Evolutionary conservation across 2,888 invertebrate species (phyloP).

Genomic region (Perizoma flavofasciatum): DNA sequence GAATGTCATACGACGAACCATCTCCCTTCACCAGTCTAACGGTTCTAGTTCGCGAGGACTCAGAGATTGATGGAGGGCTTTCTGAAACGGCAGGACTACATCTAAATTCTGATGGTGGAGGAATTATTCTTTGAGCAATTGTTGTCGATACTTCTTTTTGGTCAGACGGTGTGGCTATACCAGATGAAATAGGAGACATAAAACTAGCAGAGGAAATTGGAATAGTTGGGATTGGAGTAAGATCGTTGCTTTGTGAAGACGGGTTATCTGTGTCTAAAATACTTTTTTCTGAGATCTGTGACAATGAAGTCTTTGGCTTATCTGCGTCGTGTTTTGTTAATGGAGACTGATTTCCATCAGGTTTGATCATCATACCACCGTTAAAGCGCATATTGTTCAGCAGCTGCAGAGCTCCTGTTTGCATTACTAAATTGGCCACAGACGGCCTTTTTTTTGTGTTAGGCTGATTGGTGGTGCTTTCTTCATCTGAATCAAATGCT

Average conservation of each 20-base stretch:
- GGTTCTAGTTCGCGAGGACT: slow-evolving; percentile 81
- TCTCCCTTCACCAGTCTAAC: slow-evolving; percentile 83
- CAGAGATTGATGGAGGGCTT: slow-evolving; percentile 84
- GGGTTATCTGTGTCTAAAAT: slow-evolving; percentile 85
- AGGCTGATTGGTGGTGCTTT: slow-evolving; percentile 86
- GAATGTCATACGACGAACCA: slow-evolving; percentile 88
- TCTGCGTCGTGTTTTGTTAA: slow-evolving; percentile 66
- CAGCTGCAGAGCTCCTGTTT: slow-evolving; percentile 83
- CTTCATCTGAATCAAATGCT: slow-evolving; percentile 97
- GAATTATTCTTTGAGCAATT: slow-evolving; percentile 87
- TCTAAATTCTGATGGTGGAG: slow-evolving; percentile 89
- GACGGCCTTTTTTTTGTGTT: slow-evolving; percentile 86
- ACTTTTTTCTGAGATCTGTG: slow-evolving; percentile 86
- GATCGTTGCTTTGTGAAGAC: slow-evolving; percentile 59
- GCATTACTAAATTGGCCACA: slow-evolving; percentile 87
- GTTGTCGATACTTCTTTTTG: slow-evolving; percentile 75
- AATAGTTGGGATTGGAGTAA: slow-evolving; percentile 59
- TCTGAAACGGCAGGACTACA: slow-evolving; percentile 87
- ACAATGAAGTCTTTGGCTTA: slow-evolving; percentile 76
- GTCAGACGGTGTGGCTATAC: slow-evolving; percentile 73
- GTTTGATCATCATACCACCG: slow-evolving; percentile 78
- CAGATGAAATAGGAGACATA: slow-evolving; percentile 71
- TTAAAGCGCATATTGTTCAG: slow-evolving; percentile 83
- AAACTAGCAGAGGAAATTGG: slow-evolving; percentile 64
- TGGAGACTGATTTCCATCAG: slow-evolving; percentile 66